Base-by-base conservation (phyloP, 2,888 invertebrate genomes). In the Carterocephalus palaemon region DNA sequence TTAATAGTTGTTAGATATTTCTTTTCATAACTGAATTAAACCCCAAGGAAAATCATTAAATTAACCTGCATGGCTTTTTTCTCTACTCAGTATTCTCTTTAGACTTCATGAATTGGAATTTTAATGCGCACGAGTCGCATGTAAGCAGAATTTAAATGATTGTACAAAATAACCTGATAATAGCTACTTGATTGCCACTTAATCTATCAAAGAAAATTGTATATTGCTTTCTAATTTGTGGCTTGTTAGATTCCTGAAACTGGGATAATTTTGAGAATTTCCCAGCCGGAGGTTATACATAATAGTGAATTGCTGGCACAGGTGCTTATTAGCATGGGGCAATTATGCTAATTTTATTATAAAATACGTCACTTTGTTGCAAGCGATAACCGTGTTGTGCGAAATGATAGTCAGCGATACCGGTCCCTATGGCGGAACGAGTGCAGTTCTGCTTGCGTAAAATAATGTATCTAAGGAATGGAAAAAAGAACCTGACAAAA, bases 41-140 rank as follows among this genome's bases (percentile, higher is more conserved):
- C 80, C 81, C 79, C 51, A 65, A 64, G 80, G 80, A 78, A 68
- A 61, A 64, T 61, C 60, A 64, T 69, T 68, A 64, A 66, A 64
- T 64, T 64, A 57, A 64, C 62, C 58, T 59, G 57, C 52, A n/a
- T n/a, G n/a, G n/a, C n/a, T n/a, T n/a, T n/a, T n/a, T n/a, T 54
- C 61, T 59, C 54, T 66, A 64, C 67, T 62, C 56, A 19, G 54
- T 58, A 78, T 76, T 75, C 77, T 67, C 67, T 69, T 75, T 76
- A 55, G 66, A 60, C 50, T 47, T 45, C 28, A 54, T 50, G 53
- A 58, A 41, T 51, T 59, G 59, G 49, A 62, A 64, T 57, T 60
- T 62, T 60, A 60, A 64, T 60, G 60, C 60, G 59, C 60, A 54
- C 32, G 60, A 59, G 59, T 59, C 51, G 49, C 34, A 38, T 45